phyloP scores from a whole-genome alignment of 2,113 vertebrate species.

The Emydura subglobosa region DNA sequence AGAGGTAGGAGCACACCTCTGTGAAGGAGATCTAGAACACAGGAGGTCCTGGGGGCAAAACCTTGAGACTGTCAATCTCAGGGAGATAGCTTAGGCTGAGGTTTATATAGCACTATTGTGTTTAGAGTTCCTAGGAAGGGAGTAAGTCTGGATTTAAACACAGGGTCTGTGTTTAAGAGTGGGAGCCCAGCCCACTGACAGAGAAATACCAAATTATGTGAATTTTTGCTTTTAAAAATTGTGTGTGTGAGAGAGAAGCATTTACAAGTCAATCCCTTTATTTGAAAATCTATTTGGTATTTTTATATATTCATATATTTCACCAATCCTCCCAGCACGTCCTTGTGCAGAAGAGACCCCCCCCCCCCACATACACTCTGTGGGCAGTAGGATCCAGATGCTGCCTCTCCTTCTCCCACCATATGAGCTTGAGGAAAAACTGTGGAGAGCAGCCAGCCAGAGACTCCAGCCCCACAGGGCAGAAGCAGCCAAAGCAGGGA shows the following conservation, averaged over 20 bases:
- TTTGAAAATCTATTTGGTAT: too few species aligned
- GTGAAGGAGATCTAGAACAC: background rate
- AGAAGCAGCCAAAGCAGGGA: too few species aligned
- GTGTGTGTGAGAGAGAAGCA: background rate
- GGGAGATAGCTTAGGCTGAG: background rate
- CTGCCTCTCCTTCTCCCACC: too few species aligned
- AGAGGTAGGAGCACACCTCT: background rate
- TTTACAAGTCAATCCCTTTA: too few species aligned
- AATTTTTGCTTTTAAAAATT: background rate
- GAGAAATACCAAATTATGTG: background rate
- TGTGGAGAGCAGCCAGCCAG: too few species aligned
- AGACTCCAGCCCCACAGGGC: too few species aligned
- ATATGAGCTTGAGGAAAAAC: too few species aligned
- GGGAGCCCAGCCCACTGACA: background rate
- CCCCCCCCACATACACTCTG: too few species aligned
- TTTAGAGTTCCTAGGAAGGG: background rate
- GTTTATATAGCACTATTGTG: background rate
- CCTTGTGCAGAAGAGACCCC: too few species aligned
- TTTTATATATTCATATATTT: too few species aligned
- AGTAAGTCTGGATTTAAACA: background rate
- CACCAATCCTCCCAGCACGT: too few species aligned
- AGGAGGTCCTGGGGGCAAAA: background rate
- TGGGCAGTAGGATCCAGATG: too few species aligned
- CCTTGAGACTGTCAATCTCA: background rate
- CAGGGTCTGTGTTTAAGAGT: fast-evolving